Evolutionary conservation across 1,140 invertebrate species (phyloP), one percentile per base, ranked within the genome.

Genomic region (Drosophila seguyi): DNA sequence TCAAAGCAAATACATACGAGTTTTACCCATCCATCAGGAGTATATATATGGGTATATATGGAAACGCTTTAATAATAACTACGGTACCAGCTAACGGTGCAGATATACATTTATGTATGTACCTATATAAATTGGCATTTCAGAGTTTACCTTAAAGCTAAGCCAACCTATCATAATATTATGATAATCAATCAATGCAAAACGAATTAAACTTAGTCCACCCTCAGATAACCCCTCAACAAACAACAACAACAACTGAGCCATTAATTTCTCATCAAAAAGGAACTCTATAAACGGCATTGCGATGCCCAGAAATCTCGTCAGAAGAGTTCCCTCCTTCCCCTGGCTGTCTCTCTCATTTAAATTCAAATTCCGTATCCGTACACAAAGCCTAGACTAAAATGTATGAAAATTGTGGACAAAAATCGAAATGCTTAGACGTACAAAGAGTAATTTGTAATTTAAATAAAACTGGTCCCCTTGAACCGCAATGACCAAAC

Each of bases 391-490:
- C 8, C 45, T 14, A 2, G 29, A 44, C 25, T 71, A 38, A 56
- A 69, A 57, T 38, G 20, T 57, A 48, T 25, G 20, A 71, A 47
- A 72, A 18, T 61, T 48, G 16, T 39, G 34, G 38, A 47, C 29
- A 34, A 31, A 58, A 78, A 75, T 41, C 29, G 25, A 47, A 29
- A 42, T 63, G 27, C 18, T n/a, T 44, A 27, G 44, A 29, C 44
- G 74, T 61, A 77, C 44, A 75, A 75, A 75, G 68, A 58, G 60
- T 61, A 63, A 63, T 41, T 61, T 50, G 45, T 31, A 50, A 48
- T 58, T 50, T 29, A 82, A 85, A 75, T 67, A 57, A 87, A 73
- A 34, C 65, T 84, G 81, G 81, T 84, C 81, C 81, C 67, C 16
- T 31, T 25, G 22, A 60, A 36, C 53, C 20, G 34, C 56, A 71